Base-by-base conservation (phyloP, 2,888 invertebrate species). In the Horisme vitalbata region DNA sequence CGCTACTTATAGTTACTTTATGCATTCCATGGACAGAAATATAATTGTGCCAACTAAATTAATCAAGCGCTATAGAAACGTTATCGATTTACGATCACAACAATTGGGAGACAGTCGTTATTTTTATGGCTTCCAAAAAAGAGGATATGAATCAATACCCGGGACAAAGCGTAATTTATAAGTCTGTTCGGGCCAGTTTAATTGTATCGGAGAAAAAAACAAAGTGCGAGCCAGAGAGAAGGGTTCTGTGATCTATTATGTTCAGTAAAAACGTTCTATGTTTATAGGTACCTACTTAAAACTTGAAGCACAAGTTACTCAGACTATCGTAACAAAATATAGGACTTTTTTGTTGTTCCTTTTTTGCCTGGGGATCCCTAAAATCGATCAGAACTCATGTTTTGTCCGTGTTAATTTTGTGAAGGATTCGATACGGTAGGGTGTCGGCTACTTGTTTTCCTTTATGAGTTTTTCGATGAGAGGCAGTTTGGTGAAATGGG, bases 121-220 rank as follows among this genome's bases (percentile, higher is more conserved):
- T 76, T 84, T 86, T 84, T 86, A 87, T 86, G 76, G 81, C 78
- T 77, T 79, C 76, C 68, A 80, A 83, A 84, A 82, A 78, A 70
- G 67, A 69, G 71, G 71, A 71, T 68, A 76, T 71, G 72, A 75
- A 80, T 80, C 83, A 77, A 81, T 83, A 74, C 72, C 63, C 66
- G 71, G 75, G 74, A 78, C 75, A 83, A 79, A 78, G 71, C 63
- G 74, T 75, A 75, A 79, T 81, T 79, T 85, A 84, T 83, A 77
- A 76, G 71, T 71, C 66, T 65, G 71, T 63, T 65, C 68, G 60
- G 65, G 63, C 55, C 36, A 36, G 53, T 57, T 83, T 83, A 80
- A 83, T 82, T 84, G 82, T 72, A 66, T 59, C 51, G 55, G 61
- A 56, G 54, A 65, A 73, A 73, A 78, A 75, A 76, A 73, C 67